Evolutionary conservation across 2,888 invertebrate genomes (phyloP), one percentile per base, ranked within the genome.

Genomic region (Autographa pulchrina): DNA sequence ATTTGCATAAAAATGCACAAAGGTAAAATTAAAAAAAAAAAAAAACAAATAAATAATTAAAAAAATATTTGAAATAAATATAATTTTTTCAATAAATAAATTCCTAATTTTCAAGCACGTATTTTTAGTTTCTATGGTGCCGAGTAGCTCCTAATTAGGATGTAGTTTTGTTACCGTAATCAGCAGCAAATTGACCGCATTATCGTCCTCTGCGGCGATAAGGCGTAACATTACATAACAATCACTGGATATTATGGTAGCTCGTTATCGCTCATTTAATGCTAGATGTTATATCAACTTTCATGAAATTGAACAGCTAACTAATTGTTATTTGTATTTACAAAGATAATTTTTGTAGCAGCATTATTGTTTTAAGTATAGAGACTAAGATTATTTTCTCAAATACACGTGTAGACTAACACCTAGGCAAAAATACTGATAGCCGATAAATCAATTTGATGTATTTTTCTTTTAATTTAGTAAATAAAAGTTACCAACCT

Each of bases 141-240:
- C n/a, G 3, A 25, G 18, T 25, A 20, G 3, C 11, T 5, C 0
- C 11, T 56, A 56, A 56, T 56, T 56, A 56, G 25, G 6, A 43
- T 54, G 54, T 56, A 13, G 25, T 56, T 25, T 5, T 25, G 6
- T 25, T 25, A 54, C 9, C 54, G 25, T 56, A 20, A 56, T 54
- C 54, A 56, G 8, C 54, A 25, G 11, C 54, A 25, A 56, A 56
- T 56, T 56, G 25, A 56, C 20, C 54, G 54, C 54, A 56, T 56
- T 56, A 56, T 56, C 54, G 54, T 25, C 20, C 18, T 52, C 18
- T 9, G 54, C 2, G 54, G 20, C 54, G 54, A 56, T 56, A 56
- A 56, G 13, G 54, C 25, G 54, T 56, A 25, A 56, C 3, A 56
- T 56, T 56, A 56, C 54, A 56, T 56, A 56, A 56, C 54, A 25